Evolutionary conservation across 2,888 invertebrate genomes (phyloP), one percentile per base, ranked within the genome.

Genomic region (Apamea monoglypha): DNA sequence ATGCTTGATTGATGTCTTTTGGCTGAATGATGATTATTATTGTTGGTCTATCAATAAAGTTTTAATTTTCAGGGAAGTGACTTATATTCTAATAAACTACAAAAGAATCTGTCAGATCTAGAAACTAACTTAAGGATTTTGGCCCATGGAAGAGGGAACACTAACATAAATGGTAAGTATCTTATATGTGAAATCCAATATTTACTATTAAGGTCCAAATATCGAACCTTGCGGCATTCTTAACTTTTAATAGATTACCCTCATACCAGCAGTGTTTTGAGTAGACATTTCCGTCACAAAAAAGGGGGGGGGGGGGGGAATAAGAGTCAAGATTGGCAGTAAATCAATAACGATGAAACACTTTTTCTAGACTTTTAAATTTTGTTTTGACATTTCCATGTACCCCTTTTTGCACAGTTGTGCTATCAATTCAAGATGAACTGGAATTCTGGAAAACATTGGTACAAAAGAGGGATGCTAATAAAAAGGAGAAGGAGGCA

Each of bases 351-450:
- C 36, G 2, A 61, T 29, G 4, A 25, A 78, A 47, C 6, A 47
- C 40, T 3, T 53, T 79, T 36, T 36, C 8, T 68, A 16, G 8
- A 29, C 16, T n/a, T 40, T 40, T 40, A 4, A 40, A 40, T 53
- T 29, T 36, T 59, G 1, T 53, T 44, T 44, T 70, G 14, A 53
- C 5, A 53, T 61, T 63, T 32, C 8, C n/a, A 59, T 47, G 10
- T 25, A 36, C 10, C n/a, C 70, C 59, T 59, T 76, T 66, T 82
- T 84, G 21, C 94, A 59, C 92, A 98, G 98, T 98, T 70, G 97
- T 98, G 72, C 93, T 98, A 86, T 97, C 97, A 63, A 96, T 98
- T 68, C 97, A 97, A 85, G 98, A 98, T 95, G 98, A 98, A 96
- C 95, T 98, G 68, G 97, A 98, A 88, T 98, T 98, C 92, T 98